Conservation (phyloP, 2,113 vertebrate species). For the Bufo bufo region DNA sequence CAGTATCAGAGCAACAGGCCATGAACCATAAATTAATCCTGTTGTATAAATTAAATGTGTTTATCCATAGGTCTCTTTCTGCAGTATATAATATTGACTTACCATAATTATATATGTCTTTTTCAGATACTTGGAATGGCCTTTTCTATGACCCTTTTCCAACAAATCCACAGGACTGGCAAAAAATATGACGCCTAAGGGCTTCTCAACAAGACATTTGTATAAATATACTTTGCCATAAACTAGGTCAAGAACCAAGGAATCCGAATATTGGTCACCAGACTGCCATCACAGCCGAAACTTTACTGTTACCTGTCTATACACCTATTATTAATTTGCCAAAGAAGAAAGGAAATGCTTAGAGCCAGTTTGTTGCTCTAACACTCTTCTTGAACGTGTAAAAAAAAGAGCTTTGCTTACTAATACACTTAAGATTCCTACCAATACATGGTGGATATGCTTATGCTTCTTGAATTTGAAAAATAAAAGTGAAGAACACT, state of each 20-base stretch:
- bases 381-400: conserved; percentile 71
- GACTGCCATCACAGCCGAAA: conserved; percentile 66
- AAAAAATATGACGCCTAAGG: conserved; percentile 96
- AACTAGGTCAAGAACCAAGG: conserved; percentile 59
- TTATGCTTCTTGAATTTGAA: conserved; percentile 27
- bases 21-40: conserved; percentile 17
- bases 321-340: conserved; percentile 82
- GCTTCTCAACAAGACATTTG: not conserved
- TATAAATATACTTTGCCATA: conserved; percentile 4
- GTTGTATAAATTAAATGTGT: not conserved
- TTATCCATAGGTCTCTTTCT: not conserved
- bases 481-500: conserved; percentile 10
- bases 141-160: conserved; percentile 98
- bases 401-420: conserved; percentile 64
- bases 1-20: not conserved
- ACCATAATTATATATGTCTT: not conserved
- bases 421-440: conserved; percentile 62
- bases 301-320: conserved; percentile 65
- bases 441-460: conserved; percentile 44
- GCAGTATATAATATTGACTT: not conserved
- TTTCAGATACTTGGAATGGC: conserved; percentile 96
- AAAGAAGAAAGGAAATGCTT: conserved; percentile 76
- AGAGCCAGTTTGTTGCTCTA: conserved; percentile 66
- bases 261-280: conserved; percentile 54
- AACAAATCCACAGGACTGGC: conserved; percentile 96